These are phyloP conservation scores for Poeciliopsis gracilis DNA, from an alignment of 2,797 vertebrate genomes.

Conservation along the genomic window DNA sequence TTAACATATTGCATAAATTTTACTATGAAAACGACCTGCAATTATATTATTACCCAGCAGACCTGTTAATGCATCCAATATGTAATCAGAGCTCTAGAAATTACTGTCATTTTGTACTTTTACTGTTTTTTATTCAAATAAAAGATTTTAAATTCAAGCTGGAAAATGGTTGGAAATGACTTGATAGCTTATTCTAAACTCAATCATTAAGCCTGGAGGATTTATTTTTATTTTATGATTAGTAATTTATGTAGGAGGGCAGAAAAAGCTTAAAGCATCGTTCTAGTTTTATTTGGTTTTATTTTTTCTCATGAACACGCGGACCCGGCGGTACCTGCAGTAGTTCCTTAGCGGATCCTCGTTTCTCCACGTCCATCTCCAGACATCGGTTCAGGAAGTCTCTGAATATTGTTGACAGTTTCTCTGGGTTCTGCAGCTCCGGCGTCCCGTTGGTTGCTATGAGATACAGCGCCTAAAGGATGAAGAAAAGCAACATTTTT, in stretches of 20 bases:
- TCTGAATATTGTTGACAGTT: slow-evolving; percentile 89
- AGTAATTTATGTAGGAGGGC: background rate
- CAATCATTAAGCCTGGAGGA: background rate
- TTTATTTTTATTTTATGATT: background rate
- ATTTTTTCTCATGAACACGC: background rate
- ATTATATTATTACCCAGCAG: background rate
- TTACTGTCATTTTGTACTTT: background rate
- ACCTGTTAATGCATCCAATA: background rate
- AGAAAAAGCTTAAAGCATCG: background rate
- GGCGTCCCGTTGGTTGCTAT: slow-evolving; percentile 97
- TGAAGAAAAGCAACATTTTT: slow-evolving; percentile 10
- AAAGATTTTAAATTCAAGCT: background rate
- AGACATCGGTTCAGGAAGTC: slow-evolving; percentile 95
- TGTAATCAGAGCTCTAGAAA: background rate
- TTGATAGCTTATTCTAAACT: background rate
- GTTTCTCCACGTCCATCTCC: slow-evolving; percentile 98
- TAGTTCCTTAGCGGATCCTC: slow-evolving; percentile 93
- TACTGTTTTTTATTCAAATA: background rate
- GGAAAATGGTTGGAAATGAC: background rate
- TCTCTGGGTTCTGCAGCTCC: slow-evolving; percentile 95
- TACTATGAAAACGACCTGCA: too few species aligned
- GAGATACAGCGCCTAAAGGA: slow-evolving; percentile 91
- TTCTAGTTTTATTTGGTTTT: background rate
- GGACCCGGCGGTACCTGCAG: slow-evolving; percentile 84
- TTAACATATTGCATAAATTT: background rate